A percentile compares a stretch with the other conserved stretches of the same genome.
phyloP scores from a whole-genome alignment of 2,113 vertebrate species.

The Apodemus sylvaticus region DNA sequence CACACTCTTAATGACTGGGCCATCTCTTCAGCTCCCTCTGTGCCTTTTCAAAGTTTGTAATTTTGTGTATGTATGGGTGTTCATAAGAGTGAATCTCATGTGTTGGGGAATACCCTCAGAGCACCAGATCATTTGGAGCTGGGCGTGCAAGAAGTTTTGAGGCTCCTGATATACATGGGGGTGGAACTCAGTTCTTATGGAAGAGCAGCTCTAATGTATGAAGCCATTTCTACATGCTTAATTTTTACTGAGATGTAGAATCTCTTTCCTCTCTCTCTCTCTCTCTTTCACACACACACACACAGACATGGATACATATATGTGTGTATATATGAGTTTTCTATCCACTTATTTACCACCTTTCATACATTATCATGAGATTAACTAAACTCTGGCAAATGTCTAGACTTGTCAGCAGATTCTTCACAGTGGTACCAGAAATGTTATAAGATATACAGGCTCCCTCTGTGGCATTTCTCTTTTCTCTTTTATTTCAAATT shows the following conservation, averaged over 20 bases:
- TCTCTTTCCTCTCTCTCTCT: too few relatives aligned
- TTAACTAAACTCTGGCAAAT: not conserved
- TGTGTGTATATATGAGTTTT: not conserved
- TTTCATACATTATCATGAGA: not conserved
- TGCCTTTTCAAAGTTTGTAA: not conserved
- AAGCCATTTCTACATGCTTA: not conserved
- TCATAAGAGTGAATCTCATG: not conserved
- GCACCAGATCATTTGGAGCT: not conserved
- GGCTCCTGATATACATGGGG: not conserved
- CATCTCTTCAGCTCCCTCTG: not conserved
- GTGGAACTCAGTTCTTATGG: not conserved
- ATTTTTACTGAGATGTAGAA: not conserved
- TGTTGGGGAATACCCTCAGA: too few relatives aligned
- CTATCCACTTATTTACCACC: not conserved
- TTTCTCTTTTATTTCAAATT: not conserved
- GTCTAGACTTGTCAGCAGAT: not conserved
- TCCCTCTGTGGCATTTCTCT: not conserved
- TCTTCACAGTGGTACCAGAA: not conserved
- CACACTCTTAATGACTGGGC: not conserved
- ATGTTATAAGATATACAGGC: not conserved
- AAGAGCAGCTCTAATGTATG: not conserved
- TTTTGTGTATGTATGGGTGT: not conserved
- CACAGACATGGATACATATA: too few relatives aligned
- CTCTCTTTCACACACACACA: too few relatives aligned
- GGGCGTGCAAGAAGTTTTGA: not conserved